Percentiles rank a stretch among this genome's conserved stretches.
phyloP scores from a whole-genome alignment of 2,888 invertebrate genomes.

The Andrena hattorfiana region DNA sequence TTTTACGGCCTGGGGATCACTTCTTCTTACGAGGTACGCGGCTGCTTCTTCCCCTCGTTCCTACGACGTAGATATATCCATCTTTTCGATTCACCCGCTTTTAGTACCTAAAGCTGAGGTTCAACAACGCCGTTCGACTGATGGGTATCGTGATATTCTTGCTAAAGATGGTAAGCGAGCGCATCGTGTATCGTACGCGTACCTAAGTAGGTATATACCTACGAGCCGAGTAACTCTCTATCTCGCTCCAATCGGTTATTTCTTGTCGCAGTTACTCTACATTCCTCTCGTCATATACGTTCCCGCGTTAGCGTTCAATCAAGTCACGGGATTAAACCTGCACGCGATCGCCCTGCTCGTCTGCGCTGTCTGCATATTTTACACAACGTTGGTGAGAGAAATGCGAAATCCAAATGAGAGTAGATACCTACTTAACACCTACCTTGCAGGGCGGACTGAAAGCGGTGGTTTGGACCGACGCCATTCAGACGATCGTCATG shows the following conservation, averaged over 20 bases:
- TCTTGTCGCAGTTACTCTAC: conserved; percentile 87
- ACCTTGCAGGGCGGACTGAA: conserved; percentile 90
- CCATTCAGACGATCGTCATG: conserved; percentile 91
- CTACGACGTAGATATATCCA: not conserved
- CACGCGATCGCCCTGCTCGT: conserved; percentile 93
- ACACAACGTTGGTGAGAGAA: conserved; percentile 93
- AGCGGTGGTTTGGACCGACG: conserved; percentile 94
- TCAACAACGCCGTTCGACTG: conserved; percentile 89
- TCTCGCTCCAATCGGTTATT: no score
- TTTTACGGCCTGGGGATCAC: conserved; percentile 91
- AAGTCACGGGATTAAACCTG: conserved; percentile 93
- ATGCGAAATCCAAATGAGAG: not conserved
- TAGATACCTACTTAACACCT: not conserved
- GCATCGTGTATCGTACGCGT: no score
- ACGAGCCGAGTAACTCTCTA: no score
- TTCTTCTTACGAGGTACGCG: conserved; percentile 90
- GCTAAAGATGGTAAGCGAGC: conserved; percentile 87
- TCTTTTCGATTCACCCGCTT: not conserved
- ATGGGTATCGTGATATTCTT: conserved; percentile 90
- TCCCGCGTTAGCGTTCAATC: conserved; percentile 94
- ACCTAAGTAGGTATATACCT: no score
- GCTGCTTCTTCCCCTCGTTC: no score
- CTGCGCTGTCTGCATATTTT: conserved; percentile 95
- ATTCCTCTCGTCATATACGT: conserved; percentile 95
- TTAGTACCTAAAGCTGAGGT: conserved; percentile 90